phyloP scores from a whole-genome alignment of 2,797 vertebrate species.

The Macroramphosus scolopax region DNA sequence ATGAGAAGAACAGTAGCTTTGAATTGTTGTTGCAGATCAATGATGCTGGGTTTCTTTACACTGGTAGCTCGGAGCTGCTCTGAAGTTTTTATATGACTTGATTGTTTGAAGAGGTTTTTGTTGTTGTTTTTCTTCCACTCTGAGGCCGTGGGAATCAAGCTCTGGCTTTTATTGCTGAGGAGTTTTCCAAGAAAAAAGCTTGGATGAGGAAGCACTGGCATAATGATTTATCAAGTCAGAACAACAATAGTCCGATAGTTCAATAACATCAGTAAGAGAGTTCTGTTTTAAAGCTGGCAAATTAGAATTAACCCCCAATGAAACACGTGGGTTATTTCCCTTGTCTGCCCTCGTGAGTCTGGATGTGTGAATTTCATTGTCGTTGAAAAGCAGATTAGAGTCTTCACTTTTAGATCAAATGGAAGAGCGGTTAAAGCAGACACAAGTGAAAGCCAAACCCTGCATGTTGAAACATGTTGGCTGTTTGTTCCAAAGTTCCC shows the following conservation, averaged over 20 bases:
- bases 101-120: constrained; percentile 78
- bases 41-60: constrained; percentile 37
- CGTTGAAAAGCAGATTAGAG: too few species aligned
- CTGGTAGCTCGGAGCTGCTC: constrained; percentile 74
- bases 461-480: constrained; percentile 64
- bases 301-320: constrained; percentile 18
- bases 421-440: constrained; percentile 39
- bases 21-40: constrained; percentile 39
- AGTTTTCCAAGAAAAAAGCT: constrained; percentile 33
- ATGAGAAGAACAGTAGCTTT: constrained; percentile 73
- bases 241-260: constrained; percentile 40
- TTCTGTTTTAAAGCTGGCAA: constrained; percentile 31
- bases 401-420: constrained; percentile 38
- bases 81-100: constrained; percentile 73
- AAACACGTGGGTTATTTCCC: constrained; percentile 5
- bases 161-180: constrained; percentile 32
- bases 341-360: constrained; percentile 7
- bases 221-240: constrained; percentile 39
- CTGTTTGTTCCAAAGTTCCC: constrained; percentile 53
- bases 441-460: constrained; percentile 62
- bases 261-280: constrained; percentile 29
- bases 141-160: constrained; percentile 81
- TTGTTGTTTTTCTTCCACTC: constrained; percentile 80
- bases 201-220: constrained; percentile 22
- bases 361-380: constrained; percentile 51